phyloP scores from a whole-genome alignment of 2,797 vertebrate species.

The Cynodonichthys magdalenae region DNA sequence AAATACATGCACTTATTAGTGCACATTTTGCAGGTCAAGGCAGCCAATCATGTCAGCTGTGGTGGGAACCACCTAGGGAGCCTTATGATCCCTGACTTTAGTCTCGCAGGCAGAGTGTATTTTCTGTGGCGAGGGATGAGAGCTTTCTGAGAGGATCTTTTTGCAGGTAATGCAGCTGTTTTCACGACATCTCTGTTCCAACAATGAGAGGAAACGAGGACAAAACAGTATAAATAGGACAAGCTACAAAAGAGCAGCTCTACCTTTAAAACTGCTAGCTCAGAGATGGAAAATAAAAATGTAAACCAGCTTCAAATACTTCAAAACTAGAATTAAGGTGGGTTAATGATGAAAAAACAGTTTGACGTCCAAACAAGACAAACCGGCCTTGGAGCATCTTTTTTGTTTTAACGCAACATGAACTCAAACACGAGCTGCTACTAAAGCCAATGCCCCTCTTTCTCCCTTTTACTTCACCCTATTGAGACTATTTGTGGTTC shows the following conservation, averaged over 20 bases:
- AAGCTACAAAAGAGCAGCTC: constrained; percentile 8
- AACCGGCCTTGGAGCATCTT: background rate
- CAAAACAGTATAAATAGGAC: constrained; percentile 4
- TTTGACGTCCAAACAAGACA: background rate
- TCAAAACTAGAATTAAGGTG: background rate
- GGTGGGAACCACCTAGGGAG: background rate
- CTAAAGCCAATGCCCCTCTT: background rate
- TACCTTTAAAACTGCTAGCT: background rate
- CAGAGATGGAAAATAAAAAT: background rate
- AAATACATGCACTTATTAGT: background rate
- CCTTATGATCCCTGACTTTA: constrained; percentile 9
- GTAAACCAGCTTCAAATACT: constrained; percentile 7
- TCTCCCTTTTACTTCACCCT: background rate
- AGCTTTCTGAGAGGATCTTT: background rate
- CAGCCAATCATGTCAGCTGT: background rate
- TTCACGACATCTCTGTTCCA: background rate
- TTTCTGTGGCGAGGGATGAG: background rate
- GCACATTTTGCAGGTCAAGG: background rate
- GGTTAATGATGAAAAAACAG: background rate
- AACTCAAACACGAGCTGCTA: constrained; percentile 8
- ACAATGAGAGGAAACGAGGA: constrained; percentile 10
- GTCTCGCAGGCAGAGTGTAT: background rate
- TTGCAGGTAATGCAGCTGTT: background rate
- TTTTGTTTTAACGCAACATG: background rate
- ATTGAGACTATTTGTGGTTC: constrained; percentile 24